Base-by-base conservation (phyloP, 2,113 vertebrate genomes). In the Jacana jacana region DNA sequence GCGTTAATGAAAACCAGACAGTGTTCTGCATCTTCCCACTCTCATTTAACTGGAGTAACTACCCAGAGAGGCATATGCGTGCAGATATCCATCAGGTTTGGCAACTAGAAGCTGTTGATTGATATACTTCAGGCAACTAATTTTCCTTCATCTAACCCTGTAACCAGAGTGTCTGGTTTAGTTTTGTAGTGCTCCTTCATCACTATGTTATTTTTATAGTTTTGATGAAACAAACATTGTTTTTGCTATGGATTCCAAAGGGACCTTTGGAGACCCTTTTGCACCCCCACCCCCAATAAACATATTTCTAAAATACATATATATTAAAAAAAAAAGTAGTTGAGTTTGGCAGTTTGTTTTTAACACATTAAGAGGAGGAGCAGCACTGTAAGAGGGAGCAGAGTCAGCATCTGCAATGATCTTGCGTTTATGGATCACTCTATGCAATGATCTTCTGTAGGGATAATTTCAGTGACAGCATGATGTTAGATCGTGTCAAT, bases 401-500 rank as follows among this genome's bases (percentile, higher is more conserved):
- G 60, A 93, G 31, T 80, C 80, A 82, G 75, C 83, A 81, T 60
- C 42, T 70, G 42, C 72, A 60, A 23, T 42, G 70, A 35, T 68
- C 83, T 51, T 27, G 31, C 81, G 40, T 66, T 82, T 81, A 39
- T 57, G 75, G 95, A 92, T 90, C 60, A 40, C 60, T 82, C 68
- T 23, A 12, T 24, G 39, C 1, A 4, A 93, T 75, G 82, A 86
- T 83, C 70, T 91, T 85, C 85, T 81, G 70, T 51, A 55, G 81
- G 86, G 80, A 76, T 80, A 79, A 86, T 95, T 88, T 86, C 70
- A 70, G 71, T 83, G 86, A 49, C 81, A 95, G 78, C 54, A 7
- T 20, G 84, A 72, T 40, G 57, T 86, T 81, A 86, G 78, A 81
- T 66, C 57, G 6, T 54, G 64, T 95, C 88, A 72, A 25, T 95